A percentile compares a stretch with the other conserved stretches of the same genome.
Conservation (phyloP, 1,140 invertebrate genomes). For the Drosophila ogumai region DNA sequence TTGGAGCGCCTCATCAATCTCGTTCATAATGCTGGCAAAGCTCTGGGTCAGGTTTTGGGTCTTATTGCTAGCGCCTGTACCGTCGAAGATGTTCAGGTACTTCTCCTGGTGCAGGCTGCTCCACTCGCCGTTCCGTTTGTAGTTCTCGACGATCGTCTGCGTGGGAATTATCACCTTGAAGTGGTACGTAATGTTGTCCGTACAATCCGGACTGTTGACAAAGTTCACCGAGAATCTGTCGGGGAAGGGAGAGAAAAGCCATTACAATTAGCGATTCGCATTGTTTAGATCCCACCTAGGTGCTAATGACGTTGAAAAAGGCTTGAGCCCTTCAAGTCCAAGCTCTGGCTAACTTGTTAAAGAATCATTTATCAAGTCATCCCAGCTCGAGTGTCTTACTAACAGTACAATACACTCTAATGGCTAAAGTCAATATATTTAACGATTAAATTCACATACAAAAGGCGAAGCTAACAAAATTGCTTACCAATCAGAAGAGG, state of each 20-base stretch:
- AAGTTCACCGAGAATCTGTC: conserved; percentile 83
- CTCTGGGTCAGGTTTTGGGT: conserved; percentile 24
- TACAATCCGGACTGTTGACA: conserved; percentile 61
- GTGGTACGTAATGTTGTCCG: conserved; percentile 78
- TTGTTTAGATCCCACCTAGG: conserved; percentile 9
- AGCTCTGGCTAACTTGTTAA: neutral
- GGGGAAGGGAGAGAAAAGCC: conserved; percentile 11
- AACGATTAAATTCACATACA: conserved; percentile 1
- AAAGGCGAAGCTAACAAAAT: neutral
- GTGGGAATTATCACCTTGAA: conserved; percentile 67
- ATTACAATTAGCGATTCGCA: neutral
- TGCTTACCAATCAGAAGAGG: neutral
- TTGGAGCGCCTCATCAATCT: conserved; percentile 43
- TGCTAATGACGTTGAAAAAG: conserved; percentile 20
- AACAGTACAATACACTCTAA: neutral
- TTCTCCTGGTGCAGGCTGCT: conserved; percentile 54
- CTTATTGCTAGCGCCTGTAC: conserved; percentile 55
- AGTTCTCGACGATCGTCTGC: conserved; percentile 72
- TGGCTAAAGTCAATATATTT: neutral
- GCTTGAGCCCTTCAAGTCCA: neutral
- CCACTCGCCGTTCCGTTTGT: conserved; percentile 73
- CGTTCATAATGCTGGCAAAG: conserved; percentile 37
- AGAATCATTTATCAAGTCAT: neutral
- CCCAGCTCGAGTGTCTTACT: too few species aligned
- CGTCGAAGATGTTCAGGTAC: conserved; percentile 68